phyloP scores from a whole-genome alignment of 2,113 vertebrate species.

The Hylia prasina region DNA sequence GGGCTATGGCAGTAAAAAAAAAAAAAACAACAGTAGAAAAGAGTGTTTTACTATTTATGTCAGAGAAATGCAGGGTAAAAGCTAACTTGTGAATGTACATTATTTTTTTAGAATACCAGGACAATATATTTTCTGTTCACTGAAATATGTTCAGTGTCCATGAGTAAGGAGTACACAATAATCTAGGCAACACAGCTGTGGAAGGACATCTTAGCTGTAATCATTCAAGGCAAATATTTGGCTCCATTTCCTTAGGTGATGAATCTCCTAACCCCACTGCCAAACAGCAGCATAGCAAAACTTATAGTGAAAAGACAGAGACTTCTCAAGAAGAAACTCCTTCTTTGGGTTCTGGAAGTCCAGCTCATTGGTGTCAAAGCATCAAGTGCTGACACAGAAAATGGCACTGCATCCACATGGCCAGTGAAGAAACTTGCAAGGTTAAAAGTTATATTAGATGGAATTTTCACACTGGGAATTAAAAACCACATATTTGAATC shows the following conservation, averaged over 20 bases:
- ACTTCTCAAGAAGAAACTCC: not conserved
- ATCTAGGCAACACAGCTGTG: slow-evolving; percentile 41
- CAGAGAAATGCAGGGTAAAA: not conserved
- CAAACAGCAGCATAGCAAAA: not conserved
- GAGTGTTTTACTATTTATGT: not conserved
- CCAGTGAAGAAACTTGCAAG: not conserved
- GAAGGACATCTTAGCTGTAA: slow-evolving; percentile 44
- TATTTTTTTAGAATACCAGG: slow-evolving; percentile 7
- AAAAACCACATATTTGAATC: not conserved
- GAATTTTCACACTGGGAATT: not conserved
- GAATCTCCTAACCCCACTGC: slow-evolving; percentile 14
- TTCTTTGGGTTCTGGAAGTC: not conserved
- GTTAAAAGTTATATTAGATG: not conserved
- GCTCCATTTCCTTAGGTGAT: slow-evolving; percentile 30
- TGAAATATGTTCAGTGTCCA: not conserved
- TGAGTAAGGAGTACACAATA: slow-evolving; percentile 27
- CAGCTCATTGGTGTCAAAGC: not conserved
- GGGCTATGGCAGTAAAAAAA: not conserved
- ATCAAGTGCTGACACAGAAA: not conserved
- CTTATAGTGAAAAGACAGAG: not conserved
- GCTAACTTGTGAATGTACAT: not conserved
- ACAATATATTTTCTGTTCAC: slow-evolving; percentile 28
- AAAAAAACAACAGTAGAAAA: not conserved
- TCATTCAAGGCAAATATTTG: slow-evolving; percentile 62
- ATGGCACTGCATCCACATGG: not conserved